phyloP scores from a whole-genome alignment of 2,797 vertebrate genomes.

The Picus viridis region DNA sequence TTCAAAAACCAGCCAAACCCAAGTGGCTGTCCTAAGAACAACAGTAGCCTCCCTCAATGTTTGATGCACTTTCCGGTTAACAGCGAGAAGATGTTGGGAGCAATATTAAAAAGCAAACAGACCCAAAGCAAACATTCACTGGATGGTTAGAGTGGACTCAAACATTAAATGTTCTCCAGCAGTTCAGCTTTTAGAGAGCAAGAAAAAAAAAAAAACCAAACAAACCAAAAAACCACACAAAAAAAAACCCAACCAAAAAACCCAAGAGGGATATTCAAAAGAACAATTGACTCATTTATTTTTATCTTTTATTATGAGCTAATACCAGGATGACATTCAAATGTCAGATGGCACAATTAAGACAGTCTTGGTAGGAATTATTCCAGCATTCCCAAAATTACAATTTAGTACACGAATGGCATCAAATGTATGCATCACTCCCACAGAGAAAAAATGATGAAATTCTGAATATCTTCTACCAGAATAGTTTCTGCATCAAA shows the following conservation, averaged over 20 bases:
- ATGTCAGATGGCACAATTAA: slow-evolving; percentile 73
- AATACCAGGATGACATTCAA: slow-evolving; percentile 75
- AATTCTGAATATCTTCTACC: slow-evolving; percentile 57
- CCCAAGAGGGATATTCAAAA: slow-evolving; percentile 26
- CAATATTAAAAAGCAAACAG: neutral
- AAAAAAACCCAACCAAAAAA: neutral
- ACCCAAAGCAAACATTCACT: neutral
- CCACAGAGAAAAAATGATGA: slow-evolving; percentile 62
- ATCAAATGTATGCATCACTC: slow-evolving; percentile 57
- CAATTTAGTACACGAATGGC: slow-evolving; percentile 68
- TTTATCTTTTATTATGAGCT: slow-evolving; percentile 74
- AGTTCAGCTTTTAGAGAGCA: slow-evolving; percentile 64
- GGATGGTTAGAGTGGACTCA: neutral
- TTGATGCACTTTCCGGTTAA: neutral
- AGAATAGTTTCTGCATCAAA: slow-evolving; percentile 64
- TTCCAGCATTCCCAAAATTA: slow-evolving; percentile 72
- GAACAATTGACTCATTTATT: slow-evolving; percentile 58
- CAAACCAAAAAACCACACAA: too few species aligned
- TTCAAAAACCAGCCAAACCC: neutral
- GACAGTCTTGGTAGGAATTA: slow-evolving; percentile 70
- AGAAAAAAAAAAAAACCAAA: neutral
- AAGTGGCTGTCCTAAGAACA: neutral
- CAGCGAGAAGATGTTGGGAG: neutral
- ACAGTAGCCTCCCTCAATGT: neutral
- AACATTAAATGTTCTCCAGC: slow-evolving; percentile 61